Base-by-base conservation (phyloP, 2,113 vertebrate genomes). In the Alexandromys fortis region DNA sequence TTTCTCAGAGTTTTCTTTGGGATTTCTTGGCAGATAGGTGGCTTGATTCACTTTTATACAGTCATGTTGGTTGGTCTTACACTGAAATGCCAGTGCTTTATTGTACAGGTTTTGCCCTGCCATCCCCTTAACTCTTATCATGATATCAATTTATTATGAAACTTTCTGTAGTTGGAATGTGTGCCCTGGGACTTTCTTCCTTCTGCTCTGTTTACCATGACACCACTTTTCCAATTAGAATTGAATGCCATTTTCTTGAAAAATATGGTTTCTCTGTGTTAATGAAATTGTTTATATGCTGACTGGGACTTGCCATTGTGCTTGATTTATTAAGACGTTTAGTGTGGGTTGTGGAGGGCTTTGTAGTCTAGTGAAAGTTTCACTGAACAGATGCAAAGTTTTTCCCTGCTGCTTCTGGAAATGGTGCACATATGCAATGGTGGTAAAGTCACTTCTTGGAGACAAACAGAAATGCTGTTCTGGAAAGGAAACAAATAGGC, bases 1-100 rank as follows among this genome's bases (percentile, higher is more conserved):
- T 89, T 86, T 88, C n/a, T 92, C 26, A 30, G n/a, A 65, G 79
- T 61, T 47, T 88, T 82, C 45, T 55, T 89, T 30, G 90, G 90
- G 61, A 49, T 61, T 19, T 52, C 86, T 79, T 65, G 63, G 61
- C 33, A 28, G 30, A 38, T 6, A 35, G 12, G 30, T 12, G 45
- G 30, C 13, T 35, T 28, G 24, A 24, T 6, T 24, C 76, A 55
- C 42, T 72, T 76, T 89, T 24, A 45, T 70, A 45, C 7, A 88
- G 24, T 28, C 47, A 61, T 55, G 82, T 21, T 88, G n/a, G 16
- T 63, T 93, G 82, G 7, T 52, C 72, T 73, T 81, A 65, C n/a
- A 42, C 75, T 76, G 5, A 63, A 90, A 72, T 92, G n/a, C 85
- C 21, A 67, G 55, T 88, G 30, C 14, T 86, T 90, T 92, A 65